Percentiles rank a stretch among this genome's conserved stretches.
phyloP scores from a whole-genome alignment of 2,113 vertebrate species.

The Porphyrio hochstetteri region DNA sequence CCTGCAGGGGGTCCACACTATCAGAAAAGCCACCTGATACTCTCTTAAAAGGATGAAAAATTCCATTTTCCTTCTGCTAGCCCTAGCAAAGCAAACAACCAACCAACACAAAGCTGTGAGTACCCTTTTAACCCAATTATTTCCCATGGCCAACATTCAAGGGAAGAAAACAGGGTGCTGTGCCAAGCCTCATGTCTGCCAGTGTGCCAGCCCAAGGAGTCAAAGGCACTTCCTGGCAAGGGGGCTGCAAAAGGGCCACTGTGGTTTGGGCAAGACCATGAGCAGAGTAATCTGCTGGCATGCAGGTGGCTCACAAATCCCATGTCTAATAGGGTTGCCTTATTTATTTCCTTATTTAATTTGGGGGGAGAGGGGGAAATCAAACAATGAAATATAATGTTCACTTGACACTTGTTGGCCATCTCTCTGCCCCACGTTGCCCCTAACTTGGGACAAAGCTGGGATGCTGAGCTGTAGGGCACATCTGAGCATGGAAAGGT shows the following conservation, averaged over 20 bases:
- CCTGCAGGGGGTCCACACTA: background rate
- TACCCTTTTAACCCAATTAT: background rate
- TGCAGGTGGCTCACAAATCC: background rate
- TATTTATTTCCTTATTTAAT: background rate
- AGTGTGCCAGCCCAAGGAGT: background rate
- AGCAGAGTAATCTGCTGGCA: background rate
- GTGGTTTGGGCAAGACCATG: background rate
- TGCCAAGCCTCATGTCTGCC: background rate
- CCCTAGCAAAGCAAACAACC: background rate
- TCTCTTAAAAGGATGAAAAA: background rate
- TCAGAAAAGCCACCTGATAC: background rate
- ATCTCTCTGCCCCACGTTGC: background rate
- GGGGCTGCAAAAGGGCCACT: background rate
- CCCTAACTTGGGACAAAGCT: background rate
- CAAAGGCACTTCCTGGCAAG: background rate
- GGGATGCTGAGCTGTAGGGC: background rate
- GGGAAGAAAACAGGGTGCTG: background rate
- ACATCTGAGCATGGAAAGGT: background rate
- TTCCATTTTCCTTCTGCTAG: background rate
- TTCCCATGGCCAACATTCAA: background rate
- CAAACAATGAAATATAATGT: background rate
- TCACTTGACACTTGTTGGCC: background rate
- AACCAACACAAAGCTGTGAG: background rate
- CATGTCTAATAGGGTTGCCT: background rate
- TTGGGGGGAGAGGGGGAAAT: accelerated